Evolutionary conservation across 1,140 invertebrate species (phyloP), one percentile per base, ranked within the genome.

Genomic region (Drosophila tsacasi): DNA sequence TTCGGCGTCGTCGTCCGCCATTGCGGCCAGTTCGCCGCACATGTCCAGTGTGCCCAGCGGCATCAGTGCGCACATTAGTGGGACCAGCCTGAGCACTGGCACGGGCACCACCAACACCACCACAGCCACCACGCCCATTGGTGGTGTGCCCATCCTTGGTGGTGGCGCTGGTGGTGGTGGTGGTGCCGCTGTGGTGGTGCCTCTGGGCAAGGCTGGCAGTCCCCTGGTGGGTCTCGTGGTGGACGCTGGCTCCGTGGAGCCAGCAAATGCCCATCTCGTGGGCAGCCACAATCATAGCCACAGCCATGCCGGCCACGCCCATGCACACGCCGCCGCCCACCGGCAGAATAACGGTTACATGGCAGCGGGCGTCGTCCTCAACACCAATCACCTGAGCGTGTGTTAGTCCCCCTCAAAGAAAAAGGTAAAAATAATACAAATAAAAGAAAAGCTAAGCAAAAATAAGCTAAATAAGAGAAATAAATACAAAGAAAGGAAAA

Each of bases 11-110:
- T 13, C 62, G 5, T 32, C 32, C 32, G 32, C 6, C 13, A 39
- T 39, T n/a, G n/a, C 42, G 7, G 40, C 59, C 6, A 35, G 67
- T 25, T 47, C 67, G 15, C 64, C 83, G 40, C 76, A 87, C 46
- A 92, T 92, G 80, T 84, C 91, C 35, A 92, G 85, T 76, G 87
- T 92, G 62, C 91, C 91, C 42, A 91, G 91, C 60, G 91, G 91
- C 55, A 92, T 92, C 25, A 92, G 91, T 54, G 91, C 76, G 2
- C 92, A 93, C 52, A 92, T 93, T n/a, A 93, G 92, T 47, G 92
- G 91, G 44, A 93, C 92, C 27, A 92, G 91, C 46, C 49, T 92
- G 27, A 91, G 87, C 64, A 92, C 91, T 3, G 85, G 86, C 37
- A 84, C 85, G 4, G 78, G 82, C 40, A 79, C 82, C 27, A 89